Percentiles rank a stretch among this genome's conserved stretches.
Evolutionary conservation across 2,888 invertebrate species (phyloP).

Genomic region (Parnassius smintheus): DNA sequence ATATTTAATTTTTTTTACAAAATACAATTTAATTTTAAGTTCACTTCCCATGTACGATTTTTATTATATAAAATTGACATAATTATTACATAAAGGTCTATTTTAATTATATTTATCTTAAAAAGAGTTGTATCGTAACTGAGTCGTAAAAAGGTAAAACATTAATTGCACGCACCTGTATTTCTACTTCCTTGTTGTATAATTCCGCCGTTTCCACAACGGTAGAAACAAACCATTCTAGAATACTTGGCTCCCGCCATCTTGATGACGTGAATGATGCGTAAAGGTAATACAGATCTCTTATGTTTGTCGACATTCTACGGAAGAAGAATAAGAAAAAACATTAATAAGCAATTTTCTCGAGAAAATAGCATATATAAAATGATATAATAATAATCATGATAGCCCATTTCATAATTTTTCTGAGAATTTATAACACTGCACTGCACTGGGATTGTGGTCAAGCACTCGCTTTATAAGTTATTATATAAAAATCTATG

Average conservation of each 20-base stretch:
- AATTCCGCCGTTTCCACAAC: constrained; percentile 18
- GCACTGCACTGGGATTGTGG: too few relatives aligned
- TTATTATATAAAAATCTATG: neutral
- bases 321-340: neutral
- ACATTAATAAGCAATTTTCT: neutral
- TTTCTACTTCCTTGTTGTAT: neutral
- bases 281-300: neutral
- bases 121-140: neutral
- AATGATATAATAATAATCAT: neutral
- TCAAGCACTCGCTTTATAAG: too few relatives aligned
- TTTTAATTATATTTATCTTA: neutral
- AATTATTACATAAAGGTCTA: neutral
- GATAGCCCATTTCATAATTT: neutral
- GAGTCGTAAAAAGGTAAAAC: neutral
- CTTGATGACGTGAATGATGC: constrained; percentile 25
- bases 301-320: neutral
- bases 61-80: neutral
- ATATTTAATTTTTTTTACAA: too few relatives aligned
- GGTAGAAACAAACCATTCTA: constrained; percentile 47
- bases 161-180: neutral
- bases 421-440: neutral
- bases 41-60: neutral
- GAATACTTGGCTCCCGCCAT: constrained; percentile 49
- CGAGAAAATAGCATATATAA: neutral
- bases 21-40: neutral